phyloP scores from a whole-genome alignment of 2,797 vertebrate genomes.

The Acipenser ruthenus region DNA sequence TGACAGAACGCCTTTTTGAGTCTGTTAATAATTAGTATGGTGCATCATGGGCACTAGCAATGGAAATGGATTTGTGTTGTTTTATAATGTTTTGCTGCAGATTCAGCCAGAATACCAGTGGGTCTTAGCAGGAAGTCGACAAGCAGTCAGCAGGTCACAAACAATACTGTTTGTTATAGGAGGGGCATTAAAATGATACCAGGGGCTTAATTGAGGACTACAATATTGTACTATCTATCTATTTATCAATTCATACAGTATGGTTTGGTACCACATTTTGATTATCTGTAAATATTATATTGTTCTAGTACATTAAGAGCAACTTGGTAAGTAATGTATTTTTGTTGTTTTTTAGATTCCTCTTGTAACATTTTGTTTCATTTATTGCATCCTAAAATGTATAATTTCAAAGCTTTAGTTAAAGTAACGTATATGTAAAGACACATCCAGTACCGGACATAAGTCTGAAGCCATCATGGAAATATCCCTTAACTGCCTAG shows the following conservation, averaged over 20 bases:
- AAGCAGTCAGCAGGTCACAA: neutral
- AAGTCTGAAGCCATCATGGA: no score
- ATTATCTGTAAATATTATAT: slow-evolving; percentile 22
- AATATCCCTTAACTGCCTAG: no score
- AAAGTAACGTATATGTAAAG: slow-evolving; percentile 13
- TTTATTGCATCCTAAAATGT: no score
- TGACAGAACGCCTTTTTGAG: no score
- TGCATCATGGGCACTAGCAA: no score
- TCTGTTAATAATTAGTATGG: no score
- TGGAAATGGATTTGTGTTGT: neutral
- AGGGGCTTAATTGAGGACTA: slow-evolving; percentile 11
- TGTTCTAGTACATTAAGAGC: neutral
- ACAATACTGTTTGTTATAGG: neutral
- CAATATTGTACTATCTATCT: slow-evolving; percentile 12
- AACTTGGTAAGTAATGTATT: no score
- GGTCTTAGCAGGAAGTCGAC: neutral
- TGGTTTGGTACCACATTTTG: slow-evolving; percentile 5
- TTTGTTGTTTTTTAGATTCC: no score
- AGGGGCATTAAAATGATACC: neutral
- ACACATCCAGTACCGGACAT: neutral
- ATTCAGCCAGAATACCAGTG: neutral
- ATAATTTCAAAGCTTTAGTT: slow-evolving; percentile 22
- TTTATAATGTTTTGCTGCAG: neutral
- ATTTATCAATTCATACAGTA: slow-evolving; percentile 2
- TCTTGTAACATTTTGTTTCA: no score